Conservation (phyloP, 2,888 invertebrate species). For the Archips crataeganus region DNA sequence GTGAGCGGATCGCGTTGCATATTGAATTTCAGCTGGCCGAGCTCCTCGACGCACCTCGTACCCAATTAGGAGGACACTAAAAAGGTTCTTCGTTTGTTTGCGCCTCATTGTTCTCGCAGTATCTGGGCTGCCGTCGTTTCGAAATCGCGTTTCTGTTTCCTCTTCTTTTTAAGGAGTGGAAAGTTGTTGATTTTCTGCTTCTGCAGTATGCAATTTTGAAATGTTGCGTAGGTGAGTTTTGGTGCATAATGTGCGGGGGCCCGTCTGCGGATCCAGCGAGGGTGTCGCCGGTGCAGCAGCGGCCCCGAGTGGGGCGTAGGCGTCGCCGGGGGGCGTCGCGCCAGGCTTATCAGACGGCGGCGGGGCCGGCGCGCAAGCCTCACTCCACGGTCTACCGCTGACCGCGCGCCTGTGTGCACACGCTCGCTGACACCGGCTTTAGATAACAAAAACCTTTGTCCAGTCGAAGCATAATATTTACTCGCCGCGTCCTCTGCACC, state of each 20-base stretch:
- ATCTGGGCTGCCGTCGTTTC: constrained; percentile 77
- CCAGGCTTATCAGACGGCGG: constrained; percentile 85
- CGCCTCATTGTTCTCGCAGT: constrained; percentile 78
- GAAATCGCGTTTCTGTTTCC: constrained; percentile 71
- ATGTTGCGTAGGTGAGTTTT: constrained; percentile 73
- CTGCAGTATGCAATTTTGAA: constrained; percentile 75
- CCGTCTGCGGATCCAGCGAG: constrained; percentile 69
- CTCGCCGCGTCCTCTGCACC: constrained; percentile 71
- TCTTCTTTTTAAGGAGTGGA: constrained; percentile 82
- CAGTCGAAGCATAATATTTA: constrained; percentile 83
- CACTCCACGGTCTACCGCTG: constrained; percentile 80
- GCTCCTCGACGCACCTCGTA: constrained; percentile 59
- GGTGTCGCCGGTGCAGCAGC: constrained; percentile 77
- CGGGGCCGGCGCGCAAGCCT: constrained; percentile 84
- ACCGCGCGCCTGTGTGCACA: constrained; percentile 70
- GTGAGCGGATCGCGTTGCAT: constrained; percentile 77
- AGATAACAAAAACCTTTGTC: constrained; percentile 86
- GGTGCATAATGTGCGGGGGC: constrained; percentile 76
- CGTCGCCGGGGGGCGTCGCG: constrained; percentile 85
- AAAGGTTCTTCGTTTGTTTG: constrained; percentile 77
- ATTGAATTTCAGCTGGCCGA: constrained; percentile 74
- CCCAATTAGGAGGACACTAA: constrained; percentile 82
- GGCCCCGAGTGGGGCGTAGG: constrained; percentile 83
- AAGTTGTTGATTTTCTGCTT: constrained; percentile 79
- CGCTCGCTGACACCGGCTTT: constrained; percentile 78